phyloP scores from a whole-genome alignment of 2,888 invertebrate genomes.

The Coleophora flavipennella region DNA sequence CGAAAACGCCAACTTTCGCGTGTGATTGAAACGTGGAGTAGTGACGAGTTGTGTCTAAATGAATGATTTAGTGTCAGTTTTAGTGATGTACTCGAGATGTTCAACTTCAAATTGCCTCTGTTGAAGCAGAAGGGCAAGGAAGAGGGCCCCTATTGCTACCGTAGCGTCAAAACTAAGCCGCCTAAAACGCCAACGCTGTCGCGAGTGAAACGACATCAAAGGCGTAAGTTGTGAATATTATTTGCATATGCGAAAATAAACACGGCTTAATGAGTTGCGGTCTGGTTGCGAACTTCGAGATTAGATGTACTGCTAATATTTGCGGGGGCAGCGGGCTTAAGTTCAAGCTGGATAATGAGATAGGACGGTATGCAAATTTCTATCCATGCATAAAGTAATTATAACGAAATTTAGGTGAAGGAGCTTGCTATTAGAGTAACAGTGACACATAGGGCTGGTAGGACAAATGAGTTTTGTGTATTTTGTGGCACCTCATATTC shows the following conservation, averaged over 20 bases:
- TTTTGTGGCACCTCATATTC: too few species aligned
- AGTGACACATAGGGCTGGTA: too few species aligned
- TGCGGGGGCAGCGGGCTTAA: too few species aligned
- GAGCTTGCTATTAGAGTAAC: too few species aligned
- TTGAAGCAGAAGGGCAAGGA: conserved; percentile 61
- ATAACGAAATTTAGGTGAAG: too few species aligned
- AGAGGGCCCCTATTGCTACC: conserved; percentile 64
- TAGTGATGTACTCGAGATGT: conserved; percentile 48
- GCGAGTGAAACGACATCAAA: conserved; percentile 64
- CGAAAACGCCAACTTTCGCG: too few species aligned
- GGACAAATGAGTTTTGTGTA: too few species aligned
- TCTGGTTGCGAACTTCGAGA: conserved; percentile 9
- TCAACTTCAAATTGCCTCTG: conserved; percentile 70
- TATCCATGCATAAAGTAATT: too few species aligned
- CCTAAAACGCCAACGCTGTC: conserved; percentile 71
- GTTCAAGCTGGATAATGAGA: too few species aligned
- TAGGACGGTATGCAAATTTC: too few species aligned
- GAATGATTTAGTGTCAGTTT: conserved; percentile 23
- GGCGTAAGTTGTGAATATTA: conserved; percentile 45
- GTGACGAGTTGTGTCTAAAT: conserved; percentile 5
- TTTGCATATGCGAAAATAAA: conserved; percentile 37
- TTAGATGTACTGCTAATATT: conserved; percentile 1
- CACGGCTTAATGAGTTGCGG: conserved; percentile 51
- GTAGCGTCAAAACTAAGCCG: conserved; percentile 66
- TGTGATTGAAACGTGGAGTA: not conserved